Base-by-base conservation (phyloP, 2,797 vertebrate genomes). In the Cryptoblepharus egeriae region DNA sequence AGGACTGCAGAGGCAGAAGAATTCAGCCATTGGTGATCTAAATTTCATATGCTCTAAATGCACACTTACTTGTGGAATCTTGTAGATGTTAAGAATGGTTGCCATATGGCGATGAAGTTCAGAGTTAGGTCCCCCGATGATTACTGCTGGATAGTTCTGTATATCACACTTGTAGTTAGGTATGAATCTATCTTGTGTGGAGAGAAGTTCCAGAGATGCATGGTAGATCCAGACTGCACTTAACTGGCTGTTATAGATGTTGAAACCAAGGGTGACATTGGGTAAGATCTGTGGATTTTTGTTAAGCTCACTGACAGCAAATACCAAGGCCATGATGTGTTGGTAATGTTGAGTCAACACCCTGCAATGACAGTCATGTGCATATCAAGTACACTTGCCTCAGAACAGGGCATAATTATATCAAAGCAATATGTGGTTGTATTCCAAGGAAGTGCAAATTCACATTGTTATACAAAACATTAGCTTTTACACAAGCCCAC, bases 121-220 rank as follows among this genome's bases (percentile, higher is more conserved):
- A 20, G 69, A 64, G 42, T 80, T 10, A 15, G 69, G 79, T 37
- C 70, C 79, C 16, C 70, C 70, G 37, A 80, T 80, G 60, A 80
- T 39, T 3, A 60, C 42, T 37, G 39, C 60, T 6, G 11, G 30
- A 37, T 35, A 55, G 10, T n/a, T n/a, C 2, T 20, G 16, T 30
- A 2, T 28, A 18, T 37, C 60, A 73, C 79, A 80, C 60, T 37
- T 80, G 79, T 73, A 80, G 60, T 80, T 73, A 16, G 58, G 58
- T 11, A 55, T 37, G 1, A 73, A 55, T 26, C 26, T 64, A 20
- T 64, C 35, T 39, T 13, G 6, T 5, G 39, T 5, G 0, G 79
- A 80, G 9, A 65, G 24, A n/a, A 80, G 70, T n/a, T 73, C 70
- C 79, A 65, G 13, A 15, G 79, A 39, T 7, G 70, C 70, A 64